Evolutionary conservation across 1,140 invertebrate genomes (phyloP).

Genomic region (Gryon sp.): DNA sequence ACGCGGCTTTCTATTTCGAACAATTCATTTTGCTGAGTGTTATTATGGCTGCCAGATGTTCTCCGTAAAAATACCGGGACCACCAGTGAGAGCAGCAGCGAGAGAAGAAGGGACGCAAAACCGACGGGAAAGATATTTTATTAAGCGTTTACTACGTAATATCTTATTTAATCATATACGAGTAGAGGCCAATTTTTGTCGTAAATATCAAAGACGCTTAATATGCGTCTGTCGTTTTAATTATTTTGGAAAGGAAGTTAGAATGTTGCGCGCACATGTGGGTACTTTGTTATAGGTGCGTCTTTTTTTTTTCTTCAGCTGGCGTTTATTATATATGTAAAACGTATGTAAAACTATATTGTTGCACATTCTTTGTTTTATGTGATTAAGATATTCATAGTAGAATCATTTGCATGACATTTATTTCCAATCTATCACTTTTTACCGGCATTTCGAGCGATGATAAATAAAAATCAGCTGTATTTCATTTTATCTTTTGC

Average conservation of each 20-base stretch:
- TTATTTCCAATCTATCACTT: too few species aligned
- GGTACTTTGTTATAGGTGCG: not conserved
- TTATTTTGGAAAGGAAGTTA: not conserved
- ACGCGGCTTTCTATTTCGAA: constrained; percentile 51
- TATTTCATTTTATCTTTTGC: too few species aligned
- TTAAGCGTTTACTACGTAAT: constrained; percentile 33
- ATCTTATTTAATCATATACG: constrained; percentile 39
- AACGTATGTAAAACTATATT: not conserved
- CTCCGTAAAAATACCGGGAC: constrained; percentile 53
- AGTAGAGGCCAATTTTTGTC: constrained; percentile 16
- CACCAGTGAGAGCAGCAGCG: constrained; percentile 32
- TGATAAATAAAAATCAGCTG: not conserved
- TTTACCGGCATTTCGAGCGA: too few species aligned
- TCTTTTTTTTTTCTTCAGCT: not conserved
- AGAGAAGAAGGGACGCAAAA: not conserved
- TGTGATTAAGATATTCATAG: too few species aligned
- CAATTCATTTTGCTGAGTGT: constrained; percentile 55
- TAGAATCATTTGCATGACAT: too few species aligned
- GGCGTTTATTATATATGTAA: not conserved
- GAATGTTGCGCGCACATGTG: not conserved
- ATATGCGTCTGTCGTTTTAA: constrained; percentile 11
- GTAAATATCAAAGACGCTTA: constrained; percentile 3
- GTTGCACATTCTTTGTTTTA: not conserved
- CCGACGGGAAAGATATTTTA: constrained; percentile 29
- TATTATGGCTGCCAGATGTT: constrained; percentile 58